These are phyloP conservation scores for Xanthorhoe spadicearia DNA, from an alignment of 2,888 invertebrate species.

Conservation along the genomic window DNA sequence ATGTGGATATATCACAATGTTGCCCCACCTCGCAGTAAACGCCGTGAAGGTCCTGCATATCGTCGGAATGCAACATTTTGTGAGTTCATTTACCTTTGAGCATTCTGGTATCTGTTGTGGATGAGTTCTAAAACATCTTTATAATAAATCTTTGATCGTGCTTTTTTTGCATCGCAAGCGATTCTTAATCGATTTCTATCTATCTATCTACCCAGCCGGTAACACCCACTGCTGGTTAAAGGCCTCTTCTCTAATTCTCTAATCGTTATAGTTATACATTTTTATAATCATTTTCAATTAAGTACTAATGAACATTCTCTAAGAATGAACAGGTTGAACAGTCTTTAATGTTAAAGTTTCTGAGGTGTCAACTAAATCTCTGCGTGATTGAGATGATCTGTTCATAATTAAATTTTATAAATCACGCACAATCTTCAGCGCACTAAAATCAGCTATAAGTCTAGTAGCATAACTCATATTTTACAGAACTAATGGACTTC, in stretches of 20 bases:
- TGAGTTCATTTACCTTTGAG: conserved; percentile 23
- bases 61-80: conserved; percentile 71
- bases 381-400: neutral
- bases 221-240: no score
- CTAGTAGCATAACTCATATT: neutral
- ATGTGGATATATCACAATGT: conserved; percentile 41
- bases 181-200: no score
- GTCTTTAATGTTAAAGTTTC: neutral
- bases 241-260: no score
- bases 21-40: conserved; percentile 55
- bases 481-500: neutral
- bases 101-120: neutral
- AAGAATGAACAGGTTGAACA: neutral
- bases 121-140: neutral
- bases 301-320: no score
- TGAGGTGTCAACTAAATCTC: neutral
- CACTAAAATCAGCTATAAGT: neutral
- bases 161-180: no score
- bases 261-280: no score
- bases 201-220: no score
- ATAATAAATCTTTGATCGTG: no score
- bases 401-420: neutral
- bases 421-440: neutral
- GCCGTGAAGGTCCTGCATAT: conserved; percentile 71
- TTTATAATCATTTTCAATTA: no score